Evolutionary conservation across 2,113 vertebrate species (phyloP).

Genomic region (Pseudopodoces humilis): DNA sequence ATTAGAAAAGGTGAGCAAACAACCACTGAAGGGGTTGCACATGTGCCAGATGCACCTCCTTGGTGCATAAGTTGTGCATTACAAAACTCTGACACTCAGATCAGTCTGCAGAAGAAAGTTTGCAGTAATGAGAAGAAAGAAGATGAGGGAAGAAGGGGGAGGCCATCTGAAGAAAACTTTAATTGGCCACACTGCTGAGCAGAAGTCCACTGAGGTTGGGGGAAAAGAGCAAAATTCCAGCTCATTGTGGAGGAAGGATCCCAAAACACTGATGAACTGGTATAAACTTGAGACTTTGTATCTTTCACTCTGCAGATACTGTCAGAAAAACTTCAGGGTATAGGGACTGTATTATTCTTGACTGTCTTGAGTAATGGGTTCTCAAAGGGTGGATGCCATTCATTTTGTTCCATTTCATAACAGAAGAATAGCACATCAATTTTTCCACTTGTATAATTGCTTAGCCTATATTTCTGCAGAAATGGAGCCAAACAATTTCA

Average conservation of each 20-base stretch:
- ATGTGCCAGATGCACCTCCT: neutral
- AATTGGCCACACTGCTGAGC: neutral
- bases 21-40: neutral
- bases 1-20: neutral
- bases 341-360: neutral
- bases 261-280: neutral
- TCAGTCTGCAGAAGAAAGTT: neutral
- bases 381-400: neutral
- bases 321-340: neutral
- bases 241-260: neutral
- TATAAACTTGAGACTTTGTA: neutral
- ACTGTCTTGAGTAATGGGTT: neutral
- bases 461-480: neutral
- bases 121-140: neutral
- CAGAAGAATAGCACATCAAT: neutral
- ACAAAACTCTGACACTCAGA: neutral
- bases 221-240: neutral
- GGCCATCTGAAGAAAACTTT: neutral
- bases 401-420: neutral
- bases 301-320: neutral
- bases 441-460: neutral
- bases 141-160: neutral
- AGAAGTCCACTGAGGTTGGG: rapidly evolving
- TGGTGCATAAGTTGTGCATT: rapidly evolving
- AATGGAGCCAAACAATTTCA: neutral